Conservation (phyloP, 2,888 invertebrate genomes). For the Itoplectis maculator region DNA sequence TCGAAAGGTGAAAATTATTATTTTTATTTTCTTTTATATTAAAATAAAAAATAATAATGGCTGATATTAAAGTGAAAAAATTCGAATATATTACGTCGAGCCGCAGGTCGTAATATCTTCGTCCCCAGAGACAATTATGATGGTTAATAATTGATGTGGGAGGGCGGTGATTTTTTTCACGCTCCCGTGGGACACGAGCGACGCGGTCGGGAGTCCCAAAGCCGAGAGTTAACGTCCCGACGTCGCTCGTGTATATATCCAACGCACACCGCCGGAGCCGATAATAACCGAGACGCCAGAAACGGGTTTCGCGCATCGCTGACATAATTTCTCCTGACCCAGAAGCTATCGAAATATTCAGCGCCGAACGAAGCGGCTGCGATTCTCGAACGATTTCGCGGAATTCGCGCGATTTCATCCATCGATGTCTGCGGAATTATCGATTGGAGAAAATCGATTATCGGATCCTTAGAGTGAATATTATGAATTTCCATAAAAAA, state of each 20-base stretch:
- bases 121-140: background rate
- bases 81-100: background rate
- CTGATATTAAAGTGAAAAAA: background rate
- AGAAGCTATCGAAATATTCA: constrained; percentile 77
- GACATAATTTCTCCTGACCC: constrained; percentile 80
- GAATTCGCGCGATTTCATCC: constrained; percentile 15
- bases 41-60: no score
- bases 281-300: constrained; percentile 67
- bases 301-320: constrained; percentile 76
- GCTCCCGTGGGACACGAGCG: background rate
- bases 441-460: constrained; percentile 53
- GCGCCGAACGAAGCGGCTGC: constrained; percentile 29
- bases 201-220: background rate
- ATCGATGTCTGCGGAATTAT: constrained; percentile 16
- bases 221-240: constrained; percentile 9
- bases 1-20: no score
- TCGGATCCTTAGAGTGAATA: no score
- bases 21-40: no score
- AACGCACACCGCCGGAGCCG: background rate
- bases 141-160: background rate
- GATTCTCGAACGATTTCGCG: constrained; percentile 22
- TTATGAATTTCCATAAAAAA: no score
- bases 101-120: background rate
- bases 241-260: constrained; percentile 5
- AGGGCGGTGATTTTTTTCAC: background rate